Conservation (phyloP, 2,113 vertebrate genomes). For the Andinoacara biseriatus region DNA sequence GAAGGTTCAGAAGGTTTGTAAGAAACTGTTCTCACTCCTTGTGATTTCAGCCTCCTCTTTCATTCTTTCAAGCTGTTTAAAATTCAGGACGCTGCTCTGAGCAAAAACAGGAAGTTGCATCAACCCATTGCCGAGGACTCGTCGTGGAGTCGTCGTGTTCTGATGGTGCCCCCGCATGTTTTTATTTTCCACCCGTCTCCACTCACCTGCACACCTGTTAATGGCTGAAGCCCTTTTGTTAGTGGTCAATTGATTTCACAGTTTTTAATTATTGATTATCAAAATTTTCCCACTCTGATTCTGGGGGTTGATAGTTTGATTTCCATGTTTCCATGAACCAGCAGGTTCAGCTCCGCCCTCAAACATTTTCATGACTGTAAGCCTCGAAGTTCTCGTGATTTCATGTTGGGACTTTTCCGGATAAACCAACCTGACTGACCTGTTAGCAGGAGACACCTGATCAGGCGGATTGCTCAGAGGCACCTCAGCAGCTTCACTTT, state of each 20-base stretch:
- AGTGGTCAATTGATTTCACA: neutral
- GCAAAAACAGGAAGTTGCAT: too few species aligned
- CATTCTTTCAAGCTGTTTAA: too few species aligned
- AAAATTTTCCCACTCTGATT: neutral
- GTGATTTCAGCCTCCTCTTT: too few species aligned
- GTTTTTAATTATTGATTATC: neutral
- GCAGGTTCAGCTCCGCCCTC: neutral
- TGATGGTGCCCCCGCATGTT: too few species aligned
- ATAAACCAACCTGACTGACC: neutral
- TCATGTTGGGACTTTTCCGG: neutral
- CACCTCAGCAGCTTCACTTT: neutral
- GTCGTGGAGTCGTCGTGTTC: too few species aligned
- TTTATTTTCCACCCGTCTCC: too few species aligned
- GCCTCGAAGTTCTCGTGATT: neutral
- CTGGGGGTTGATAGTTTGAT: neutral
- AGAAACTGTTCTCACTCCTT: too few species aligned
- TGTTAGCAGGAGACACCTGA: conserved; percentile 6
- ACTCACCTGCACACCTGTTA: too few species aligned
- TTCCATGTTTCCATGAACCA: neutral
- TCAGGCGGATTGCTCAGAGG: conserved; percentile 9
- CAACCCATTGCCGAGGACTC: too few species aligned
- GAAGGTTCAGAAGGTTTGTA: too few species aligned
- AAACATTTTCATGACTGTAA: too few species aligned
- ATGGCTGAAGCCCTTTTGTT: neutral
- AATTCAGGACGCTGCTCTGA: too few species aligned